phyloP scores from a whole-genome alignment of 2,113 vertebrate species.

The Albula glossodonta region DNA sequence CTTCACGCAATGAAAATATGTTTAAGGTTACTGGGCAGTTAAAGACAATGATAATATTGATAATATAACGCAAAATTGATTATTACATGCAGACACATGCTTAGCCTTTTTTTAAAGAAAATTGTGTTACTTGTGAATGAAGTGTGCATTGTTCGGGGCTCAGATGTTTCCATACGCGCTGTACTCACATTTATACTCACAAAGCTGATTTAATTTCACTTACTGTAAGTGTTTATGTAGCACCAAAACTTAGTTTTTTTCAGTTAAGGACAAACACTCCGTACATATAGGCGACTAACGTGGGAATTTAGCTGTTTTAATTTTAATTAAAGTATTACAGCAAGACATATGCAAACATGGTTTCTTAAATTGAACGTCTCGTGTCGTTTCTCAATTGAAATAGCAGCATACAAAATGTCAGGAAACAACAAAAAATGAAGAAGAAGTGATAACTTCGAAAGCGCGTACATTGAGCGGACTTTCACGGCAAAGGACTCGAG shows the following conservation, averaged over 20 bases:
- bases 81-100: not conserved
- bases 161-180: not conserved
- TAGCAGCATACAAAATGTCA: not conserved
- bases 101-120: not conserved
- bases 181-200: not conserved
- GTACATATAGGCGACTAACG: too few relatives aligned
- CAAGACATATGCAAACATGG: too few relatives aligned
- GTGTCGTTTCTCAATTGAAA: not conserved
- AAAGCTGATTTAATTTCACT: not conserved
- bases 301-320: too few relatives aligned
- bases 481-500: slow-evolving; percentile 38
- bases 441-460: not conserved
- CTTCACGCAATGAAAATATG: not conserved
- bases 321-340: too few relatives aligned
- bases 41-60: not conserved
- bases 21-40: not conserved
- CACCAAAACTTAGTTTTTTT: not conserved
- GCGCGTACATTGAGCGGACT: slow-evolving; percentile 25
- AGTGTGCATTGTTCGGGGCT: not conserved
- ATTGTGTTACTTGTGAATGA: not conserved
- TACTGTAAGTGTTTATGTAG: not conserved
- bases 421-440: slow-evolving; percentile 2
- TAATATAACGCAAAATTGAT: not conserved
- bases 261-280: too few relatives aligned
- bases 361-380: not conserved